These are phyloP conservation scores for Mionectes macconnelli DNA, from an alignment of 2,113 vertebrate species.

Conservation along the genomic window DNA sequence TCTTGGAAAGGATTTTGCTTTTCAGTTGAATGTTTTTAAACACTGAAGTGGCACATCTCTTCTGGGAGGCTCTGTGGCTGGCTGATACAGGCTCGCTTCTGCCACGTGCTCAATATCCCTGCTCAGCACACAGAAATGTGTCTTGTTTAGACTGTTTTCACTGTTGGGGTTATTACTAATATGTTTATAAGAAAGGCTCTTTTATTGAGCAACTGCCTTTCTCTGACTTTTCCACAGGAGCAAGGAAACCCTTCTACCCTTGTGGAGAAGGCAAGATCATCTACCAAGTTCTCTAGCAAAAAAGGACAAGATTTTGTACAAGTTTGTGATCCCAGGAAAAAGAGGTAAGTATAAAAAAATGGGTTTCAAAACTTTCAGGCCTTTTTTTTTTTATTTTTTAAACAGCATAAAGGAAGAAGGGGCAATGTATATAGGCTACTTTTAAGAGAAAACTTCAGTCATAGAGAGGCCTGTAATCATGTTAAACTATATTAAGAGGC, in stretches of 20 bases:
- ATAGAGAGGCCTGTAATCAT: background rate
- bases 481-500: slow-evolving; percentile 9
- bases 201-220: background rate
- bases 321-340: background rate
- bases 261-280: background rate
- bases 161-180: background rate
- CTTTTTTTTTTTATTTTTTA: background rate
- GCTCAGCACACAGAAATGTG: background rate
- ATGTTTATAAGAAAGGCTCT: background rate
- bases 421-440: background rate
- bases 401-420: background rate
- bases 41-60: background rate
- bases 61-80: background rate
- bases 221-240: background rate
- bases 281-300: background rate
- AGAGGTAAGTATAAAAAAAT: background rate
- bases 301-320: background rate
- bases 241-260: background rate
- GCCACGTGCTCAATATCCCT: background rate
- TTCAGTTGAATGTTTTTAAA: background rate
- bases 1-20: background rate
- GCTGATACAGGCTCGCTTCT: background rate
- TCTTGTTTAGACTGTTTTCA: background rate
- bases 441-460: background rate
- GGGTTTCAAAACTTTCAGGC: background rate